phyloP scores from a whole-genome alignment of 2,888 invertebrate species.

The Nipponacmea schrenckii region DNA sequence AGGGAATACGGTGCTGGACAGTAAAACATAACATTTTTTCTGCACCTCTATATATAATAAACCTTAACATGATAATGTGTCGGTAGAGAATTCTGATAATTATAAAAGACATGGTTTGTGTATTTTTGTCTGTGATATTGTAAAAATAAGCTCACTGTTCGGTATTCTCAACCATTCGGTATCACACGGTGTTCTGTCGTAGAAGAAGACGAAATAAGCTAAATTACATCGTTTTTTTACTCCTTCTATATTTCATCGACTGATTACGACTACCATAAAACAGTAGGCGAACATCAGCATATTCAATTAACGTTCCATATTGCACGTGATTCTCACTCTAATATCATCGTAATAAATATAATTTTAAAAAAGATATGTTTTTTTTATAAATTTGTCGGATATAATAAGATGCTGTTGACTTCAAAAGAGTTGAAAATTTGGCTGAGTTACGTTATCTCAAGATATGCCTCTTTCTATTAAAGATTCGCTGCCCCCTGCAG shows the following conservation, averaged over 20 bases:
- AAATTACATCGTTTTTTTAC: no score
- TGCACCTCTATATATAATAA: no score
- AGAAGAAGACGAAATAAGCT: no score
- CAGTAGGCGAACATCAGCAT: not conserved
- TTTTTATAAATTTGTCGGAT: not conserved
- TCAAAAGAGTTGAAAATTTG: not conserved
- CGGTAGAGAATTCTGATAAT: no score
- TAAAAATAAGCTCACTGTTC: no score
- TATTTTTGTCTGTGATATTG: no score
- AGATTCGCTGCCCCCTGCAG: not conserved
- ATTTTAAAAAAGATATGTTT: not conserved
- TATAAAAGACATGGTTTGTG: no score
- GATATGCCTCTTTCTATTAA: not conserved
- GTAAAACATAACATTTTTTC: no score
- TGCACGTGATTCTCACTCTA: not conserved
- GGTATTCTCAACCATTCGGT: no score
- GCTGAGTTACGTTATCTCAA: not conserved
- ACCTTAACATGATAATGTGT: no score
- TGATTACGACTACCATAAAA: not conserved
- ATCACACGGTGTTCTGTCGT: no score
- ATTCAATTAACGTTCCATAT: not conserved
- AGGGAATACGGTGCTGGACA: no score
- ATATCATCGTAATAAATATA: not conserved
- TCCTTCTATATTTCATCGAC: not conserved
- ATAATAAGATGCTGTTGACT: not conserved